These are phyloP conservation scores for Latrodectus elegans DNA, from an alignment of 2,888 invertebrate species.

Conservation along the genomic window DNA sequence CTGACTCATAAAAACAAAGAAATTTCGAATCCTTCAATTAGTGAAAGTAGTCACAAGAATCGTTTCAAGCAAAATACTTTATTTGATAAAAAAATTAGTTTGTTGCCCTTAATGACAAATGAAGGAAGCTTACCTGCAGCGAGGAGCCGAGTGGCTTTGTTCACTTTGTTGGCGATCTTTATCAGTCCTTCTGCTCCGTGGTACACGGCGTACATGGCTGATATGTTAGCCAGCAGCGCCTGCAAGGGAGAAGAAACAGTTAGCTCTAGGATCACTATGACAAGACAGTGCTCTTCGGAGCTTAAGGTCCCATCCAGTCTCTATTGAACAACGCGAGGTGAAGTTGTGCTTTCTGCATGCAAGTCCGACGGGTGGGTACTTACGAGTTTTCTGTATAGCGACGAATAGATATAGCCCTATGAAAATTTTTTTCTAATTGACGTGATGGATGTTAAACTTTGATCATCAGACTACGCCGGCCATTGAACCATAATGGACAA, in stretches of 20 bases:
- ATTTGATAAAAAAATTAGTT: too few relatives aligned
- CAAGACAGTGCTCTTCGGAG: not conserved
- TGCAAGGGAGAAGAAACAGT: constrained; percentile 66
- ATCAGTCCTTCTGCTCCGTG: constrained; percentile 95
- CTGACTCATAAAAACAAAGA: too few relatives aligned
- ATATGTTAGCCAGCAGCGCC: constrained; percentile 96
- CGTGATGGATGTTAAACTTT: too few relatives aligned
- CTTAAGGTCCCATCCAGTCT: not conserved
- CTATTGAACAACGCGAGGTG: not conserved
- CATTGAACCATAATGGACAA: too few relatives aligned
- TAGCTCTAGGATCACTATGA: not conserved
- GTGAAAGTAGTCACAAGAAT: too few relatives aligned
- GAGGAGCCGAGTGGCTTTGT: constrained; percentile 88
- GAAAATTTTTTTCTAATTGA: too few relatives aligned
- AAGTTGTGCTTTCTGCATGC: not conserved
- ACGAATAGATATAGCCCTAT: too few relatives aligned
- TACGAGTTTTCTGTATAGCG: too few relatives aligned
- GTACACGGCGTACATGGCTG: constrained; percentile 98
- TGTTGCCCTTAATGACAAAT: too few relatives aligned
- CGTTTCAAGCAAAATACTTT: too few relatives aligned
- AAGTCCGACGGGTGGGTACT: not conserved
- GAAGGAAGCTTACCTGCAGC: constrained; percentile 78
- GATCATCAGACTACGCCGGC: too few relatives aligned
- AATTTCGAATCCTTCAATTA: too few relatives aligned
- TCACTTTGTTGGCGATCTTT: constrained; percentile 91